A percentile compares a stretch with the other conserved stretches of the same genome.
Evolutionary conservation across 2,888 invertebrate species (phyloP).

Genomic region (Chirona hameri): DNA sequence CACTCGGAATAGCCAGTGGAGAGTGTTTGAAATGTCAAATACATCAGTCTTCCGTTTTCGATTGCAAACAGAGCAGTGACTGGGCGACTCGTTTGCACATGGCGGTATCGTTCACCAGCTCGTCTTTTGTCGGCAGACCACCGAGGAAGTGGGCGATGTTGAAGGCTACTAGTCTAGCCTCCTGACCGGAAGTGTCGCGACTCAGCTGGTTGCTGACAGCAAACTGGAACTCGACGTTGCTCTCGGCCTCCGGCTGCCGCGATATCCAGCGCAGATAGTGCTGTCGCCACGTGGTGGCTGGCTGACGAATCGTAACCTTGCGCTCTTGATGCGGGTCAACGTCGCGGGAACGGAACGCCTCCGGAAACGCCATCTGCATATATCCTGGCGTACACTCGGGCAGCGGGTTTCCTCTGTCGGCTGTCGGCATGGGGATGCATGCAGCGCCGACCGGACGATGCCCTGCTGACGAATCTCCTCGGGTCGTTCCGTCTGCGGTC

Average conservation of each 20-base stretch:
- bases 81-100: background rate
- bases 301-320: background rate
- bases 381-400: background rate
- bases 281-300: background rate
- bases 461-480: background rate
- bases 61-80: background rate
- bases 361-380: background rate
- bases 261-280: background rate
- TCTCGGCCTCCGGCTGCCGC: background rate
- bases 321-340: background rate
- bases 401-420: background rate
- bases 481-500: too few species aligned
- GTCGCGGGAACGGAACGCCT: background rate
- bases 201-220: constrained; percentile 1
- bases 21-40: too few species aligned
- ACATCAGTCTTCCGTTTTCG: background rate
- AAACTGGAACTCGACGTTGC: too few species aligned
- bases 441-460: background rate
- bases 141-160: background rate
- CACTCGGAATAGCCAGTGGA: too few species aligned
- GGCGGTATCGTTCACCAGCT: background rate
- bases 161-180: background rate
- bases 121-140: background rate
- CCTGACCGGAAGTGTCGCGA: background rate
- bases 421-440: background rate